phyloP scores from a whole-genome alignment of 2,888 invertebrate species.

The Coenonympha arcania region DNA sequence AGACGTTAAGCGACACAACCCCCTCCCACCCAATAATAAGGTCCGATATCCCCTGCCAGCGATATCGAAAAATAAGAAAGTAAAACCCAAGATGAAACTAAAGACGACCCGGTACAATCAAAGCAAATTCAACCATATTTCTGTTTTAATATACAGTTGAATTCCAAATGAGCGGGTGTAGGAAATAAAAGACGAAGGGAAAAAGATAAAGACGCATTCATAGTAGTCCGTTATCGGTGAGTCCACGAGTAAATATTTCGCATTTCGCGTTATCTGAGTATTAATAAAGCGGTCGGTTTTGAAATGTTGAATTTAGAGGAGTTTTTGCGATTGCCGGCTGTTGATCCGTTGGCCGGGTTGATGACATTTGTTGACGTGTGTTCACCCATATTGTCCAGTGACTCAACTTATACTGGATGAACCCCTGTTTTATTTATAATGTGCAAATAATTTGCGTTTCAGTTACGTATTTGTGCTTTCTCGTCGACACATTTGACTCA shows the following conservation, averaged over 20 bases:
- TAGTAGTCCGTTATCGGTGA: conserved; percentile 60
- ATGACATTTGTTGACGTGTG: neutral
- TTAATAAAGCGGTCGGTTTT: conserved; percentile 54
- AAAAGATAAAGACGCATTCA: conserved; percentile 67
- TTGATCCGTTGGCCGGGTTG: conserved; percentile 32
- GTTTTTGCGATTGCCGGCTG: conserved; percentile 41
- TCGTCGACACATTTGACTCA: conserved; percentile 1
- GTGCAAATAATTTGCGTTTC: conserved; percentile 7
- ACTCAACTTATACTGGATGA: conserved; percentile 31
- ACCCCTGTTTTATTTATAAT: conserved; percentile 19
- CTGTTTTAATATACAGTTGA: conserved; percentile 23
- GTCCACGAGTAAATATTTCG: conserved; percentile 67
- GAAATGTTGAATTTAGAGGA: conserved; percentile 59
- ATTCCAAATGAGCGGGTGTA: conserved; percentile 13
- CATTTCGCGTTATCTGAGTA: conserved; percentile 59
- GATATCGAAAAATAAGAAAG: conserved; percentile 66
- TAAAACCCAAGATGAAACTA: conserved; percentile 69
- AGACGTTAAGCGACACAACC: conserved; percentile 35
- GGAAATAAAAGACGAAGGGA: conserved; percentile 43
- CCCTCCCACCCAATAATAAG: conserved; percentile 39
- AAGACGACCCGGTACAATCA: conserved; percentile 47
- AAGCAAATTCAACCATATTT: conserved; percentile 43
- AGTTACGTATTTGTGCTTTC: neutral
- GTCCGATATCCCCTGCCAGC: conserved; percentile 39
- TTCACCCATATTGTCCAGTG: conserved; percentile 36